Percentiles rank a stretch among this genome's conserved stretches.
Evolutionary conservation across 2,113 vertebrate genomes (phyloP).

Genomic region (Larimichthys crocea): DNA sequence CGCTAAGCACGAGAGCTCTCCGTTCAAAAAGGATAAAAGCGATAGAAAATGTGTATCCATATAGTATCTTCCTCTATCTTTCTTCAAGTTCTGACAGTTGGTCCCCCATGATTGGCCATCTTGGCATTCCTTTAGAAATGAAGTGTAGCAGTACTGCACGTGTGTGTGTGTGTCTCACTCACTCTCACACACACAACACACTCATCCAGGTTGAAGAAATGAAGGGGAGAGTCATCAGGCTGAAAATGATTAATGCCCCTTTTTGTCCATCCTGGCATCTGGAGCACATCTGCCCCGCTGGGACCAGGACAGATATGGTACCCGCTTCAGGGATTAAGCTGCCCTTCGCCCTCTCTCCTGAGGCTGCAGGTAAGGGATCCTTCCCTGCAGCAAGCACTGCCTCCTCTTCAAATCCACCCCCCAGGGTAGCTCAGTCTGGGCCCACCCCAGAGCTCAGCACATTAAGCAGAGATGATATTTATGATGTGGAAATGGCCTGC

Average conservation of each 20-base stretch:
- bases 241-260: slow-evolving; percentile 86
- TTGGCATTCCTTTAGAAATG: slow-evolving; percentile 4
- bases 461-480: slow-evolving; percentile 78
- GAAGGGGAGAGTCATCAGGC: slow-evolving; percentile 77
- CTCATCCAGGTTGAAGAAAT: slow-evolving; percentile 60
- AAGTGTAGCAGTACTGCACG: not conserved
- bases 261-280: slow-evolving; percentile 71
- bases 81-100: slow-evolving; percentile 39
- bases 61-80: slow-evolving; percentile 48
- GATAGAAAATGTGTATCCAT: slow-evolving; percentile 39
- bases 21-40: slow-evolving; percentile 49
- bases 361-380: slow-evolving; percentile 61
- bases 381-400: slow-evolving; percentile 18
- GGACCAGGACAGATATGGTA: slow-evolving; percentile 71
- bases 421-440: slow-evolving; percentile 30
- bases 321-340: slow-evolving; percentile 78
- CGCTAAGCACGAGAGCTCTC: slow-evolving; percentile 39
- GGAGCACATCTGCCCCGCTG: slow-evolving; percentile 69
- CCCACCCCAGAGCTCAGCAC: slow-evolving; percentile 70
- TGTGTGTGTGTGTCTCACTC: slow-evolving; percentile 30
- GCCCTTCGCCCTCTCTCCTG: slow-evolving; percentile 64
- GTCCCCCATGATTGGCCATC: slow-evolving; percentile 24
- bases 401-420: slow-evolving; percentile 23
- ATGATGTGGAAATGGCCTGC: slow-evolving; percentile 80
- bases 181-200: slow-evolving; percentile 40